Evolutionary conservation across 2,797 vertebrate species (phyloP).

Genomic region (Anabas testudineus): DNA sequence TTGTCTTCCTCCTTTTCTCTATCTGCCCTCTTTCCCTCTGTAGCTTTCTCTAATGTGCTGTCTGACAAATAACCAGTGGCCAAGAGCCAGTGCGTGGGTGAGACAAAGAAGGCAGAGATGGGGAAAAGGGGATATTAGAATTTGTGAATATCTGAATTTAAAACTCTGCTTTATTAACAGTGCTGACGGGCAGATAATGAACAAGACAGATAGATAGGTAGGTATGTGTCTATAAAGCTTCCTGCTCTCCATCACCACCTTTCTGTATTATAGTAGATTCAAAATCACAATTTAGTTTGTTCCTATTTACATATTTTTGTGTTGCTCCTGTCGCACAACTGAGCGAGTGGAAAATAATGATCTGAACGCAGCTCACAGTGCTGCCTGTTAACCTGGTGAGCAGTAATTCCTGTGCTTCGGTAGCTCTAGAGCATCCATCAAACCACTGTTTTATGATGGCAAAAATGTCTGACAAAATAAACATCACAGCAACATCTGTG

Average conservation of each 20-base stretch:
- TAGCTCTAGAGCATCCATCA: background rate
- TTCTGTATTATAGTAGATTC: background rate
- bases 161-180: slow-evolving; percentile 2
- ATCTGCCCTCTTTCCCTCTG: slow-evolving; percentile 6
- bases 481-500: background rate
- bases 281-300: background rate
- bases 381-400: background rate
- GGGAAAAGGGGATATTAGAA: slow-evolving; percentile 8
- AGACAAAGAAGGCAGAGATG: slow-evolving; percentile 24
- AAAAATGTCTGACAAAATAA: background rate
- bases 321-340: background rate
- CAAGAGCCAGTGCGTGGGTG: slow-evolving; percentile 46
- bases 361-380: background rate
- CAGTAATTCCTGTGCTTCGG: background rate
- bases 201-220: background rate
- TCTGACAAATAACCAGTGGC: slow-evolving; percentile 47
- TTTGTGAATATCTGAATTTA: slow-evolving; percentile 35
- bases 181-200: background rate
- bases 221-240: background rate
- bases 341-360: background rate
- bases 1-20: slow-evolving; percentile 17
- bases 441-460: background rate
- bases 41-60: slow-evolving; percentile 30
- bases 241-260: background rate
- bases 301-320: background rate